These are phyloP conservation scores for Australoheros scitulus DNA, from an alignment of 2,113 vertebrate genomes.

Conservation along the genomic window DNA sequence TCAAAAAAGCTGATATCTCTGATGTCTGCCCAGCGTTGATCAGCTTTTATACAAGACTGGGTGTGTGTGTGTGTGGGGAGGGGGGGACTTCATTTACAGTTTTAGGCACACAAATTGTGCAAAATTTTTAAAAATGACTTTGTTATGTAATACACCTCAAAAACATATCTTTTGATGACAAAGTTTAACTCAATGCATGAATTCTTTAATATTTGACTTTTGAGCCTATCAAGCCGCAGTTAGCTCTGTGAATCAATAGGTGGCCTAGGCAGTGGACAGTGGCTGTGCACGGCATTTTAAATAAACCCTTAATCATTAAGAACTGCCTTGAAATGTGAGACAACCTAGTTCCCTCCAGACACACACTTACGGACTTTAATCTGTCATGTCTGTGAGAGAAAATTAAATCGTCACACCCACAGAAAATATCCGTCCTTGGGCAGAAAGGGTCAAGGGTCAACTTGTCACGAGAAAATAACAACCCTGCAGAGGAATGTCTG, in stretches of 20 bases:
- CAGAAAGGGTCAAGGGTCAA: constrained; percentile 51
- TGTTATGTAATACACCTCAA: not conserved
- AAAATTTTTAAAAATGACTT: not conserved
- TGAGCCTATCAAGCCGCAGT: constrained; percentile 10
- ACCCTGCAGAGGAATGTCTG: constrained; percentile 22
- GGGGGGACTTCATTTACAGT: not conserved
- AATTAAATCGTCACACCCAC: constrained; percentile 45
- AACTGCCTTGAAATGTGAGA: constrained; percentile 42
- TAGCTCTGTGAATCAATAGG: constrained; percentile 53
- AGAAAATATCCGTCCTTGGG: constrained; percentile 42
- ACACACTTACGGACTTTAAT: constrained; percentile 50
- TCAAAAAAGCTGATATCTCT: constrained; percentile 3
- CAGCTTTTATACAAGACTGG: not conserved
- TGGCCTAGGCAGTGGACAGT: constrained; percentile 27
- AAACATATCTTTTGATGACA: not conserved
- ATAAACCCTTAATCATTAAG: constrained; percentile 61
- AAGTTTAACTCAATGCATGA: not conserved
- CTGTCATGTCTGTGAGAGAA: constrained; percentile 37
- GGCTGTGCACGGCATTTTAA: constrained; percentile 59
- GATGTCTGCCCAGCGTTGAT: not conserved
- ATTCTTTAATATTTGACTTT: not conserved
- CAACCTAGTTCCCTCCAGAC: constrained; percentile 43
- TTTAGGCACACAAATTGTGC: not conserved
- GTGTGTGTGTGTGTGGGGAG: no score
- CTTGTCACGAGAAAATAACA: constrained; percentile 47